These are phyloP conservation scores for Nerophis lumbriciformis DNA, from an alignment of 2,113 vertebrate species.

Conservation along the genomic window DNA sequence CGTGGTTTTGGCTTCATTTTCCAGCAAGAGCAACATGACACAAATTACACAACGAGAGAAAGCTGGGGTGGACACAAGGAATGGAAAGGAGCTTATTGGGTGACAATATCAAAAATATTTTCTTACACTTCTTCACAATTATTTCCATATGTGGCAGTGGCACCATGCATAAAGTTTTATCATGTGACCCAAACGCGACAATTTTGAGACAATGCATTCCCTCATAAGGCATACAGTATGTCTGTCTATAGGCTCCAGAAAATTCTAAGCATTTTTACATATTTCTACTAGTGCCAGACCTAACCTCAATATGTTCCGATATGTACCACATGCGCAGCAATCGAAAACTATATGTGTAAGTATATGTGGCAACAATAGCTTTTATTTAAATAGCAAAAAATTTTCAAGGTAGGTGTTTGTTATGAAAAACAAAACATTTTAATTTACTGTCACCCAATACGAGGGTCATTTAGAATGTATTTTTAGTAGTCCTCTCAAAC, in stretches of 20 bases:
- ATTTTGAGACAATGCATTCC: too few species aligned
- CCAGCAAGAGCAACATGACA: background rate
- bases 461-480: background rate
- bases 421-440: too few species aligned
- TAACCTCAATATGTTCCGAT: too few species aligned
- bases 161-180: background rate
- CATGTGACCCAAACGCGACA: too few species aligned
- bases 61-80: background rate
- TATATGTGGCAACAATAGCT: too few species aligned
- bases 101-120: background rate
- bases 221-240: too few species aligned
- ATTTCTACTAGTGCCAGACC: too few species aligned
- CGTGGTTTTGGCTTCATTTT: constrained; percentile 1
- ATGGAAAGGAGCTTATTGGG: background rate
- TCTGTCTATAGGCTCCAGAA: background rate
- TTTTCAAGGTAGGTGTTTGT: too few species aligned
- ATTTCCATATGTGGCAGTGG: background rate
- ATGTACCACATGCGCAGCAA: background rate
- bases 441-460: constrained; percentile 1
- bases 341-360: background rate
- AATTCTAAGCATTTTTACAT: too few species aligned
- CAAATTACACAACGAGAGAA: background rate
- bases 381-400: background rate
- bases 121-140: background rate
- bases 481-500: background rate